phyloP scores from a whole-genome alignment of 2,888 invertebrate genomes.

The Eumerus sabulonum region DNA sequence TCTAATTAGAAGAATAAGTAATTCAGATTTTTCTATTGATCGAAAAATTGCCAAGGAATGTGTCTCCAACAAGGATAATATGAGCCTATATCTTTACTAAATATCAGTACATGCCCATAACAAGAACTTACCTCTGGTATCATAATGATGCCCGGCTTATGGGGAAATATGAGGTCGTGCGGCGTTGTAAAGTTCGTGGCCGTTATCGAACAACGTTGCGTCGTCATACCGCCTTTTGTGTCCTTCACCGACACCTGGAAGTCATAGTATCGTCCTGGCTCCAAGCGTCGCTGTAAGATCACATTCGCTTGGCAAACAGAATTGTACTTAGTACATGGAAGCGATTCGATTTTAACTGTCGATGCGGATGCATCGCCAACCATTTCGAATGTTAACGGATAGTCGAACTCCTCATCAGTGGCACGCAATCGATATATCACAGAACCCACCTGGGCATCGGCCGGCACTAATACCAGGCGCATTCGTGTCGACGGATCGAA shows the following conservation, averaged over 20 bases:
- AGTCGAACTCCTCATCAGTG: slow-evolving; percentile 92
- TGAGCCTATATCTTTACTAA: no score
- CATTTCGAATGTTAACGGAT: slow-evolving; percentile 90
- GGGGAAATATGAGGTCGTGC: slow-evolving; percentile 90
- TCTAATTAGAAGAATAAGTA: no score
- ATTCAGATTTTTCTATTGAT: no score
- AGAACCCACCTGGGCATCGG: slow-evolving; percentile 90
- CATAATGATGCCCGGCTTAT: slow-evolving; percentile 87
- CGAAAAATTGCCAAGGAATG: no score
- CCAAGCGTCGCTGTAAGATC: slow-evolving; percentile 86
- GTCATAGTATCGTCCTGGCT: slow-evolving; percentile 91
- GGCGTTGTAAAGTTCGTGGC: slow-evolving; percentile 92
- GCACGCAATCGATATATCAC: slow-evolving; percentile 93
- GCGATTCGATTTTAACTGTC: slow-evolving; percentile 87
- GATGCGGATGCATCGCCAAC: slow-evolving; percentile 87
- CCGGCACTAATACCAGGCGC: slow-evolving; percentile 89
- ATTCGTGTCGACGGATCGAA: slow-evolving; percentile 92
- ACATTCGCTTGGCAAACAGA: slow-evolving; percentile 94
- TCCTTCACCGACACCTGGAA: slow-evolving; percentile 87
- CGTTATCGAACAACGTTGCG: slow-evolving; percentile 88
- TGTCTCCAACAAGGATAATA: no score
- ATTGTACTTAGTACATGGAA: slow-evolving; percentile 92
- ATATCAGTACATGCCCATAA: no score
- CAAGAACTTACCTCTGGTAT: slow-evolving; percentile 84
- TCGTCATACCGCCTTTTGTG: slow-evolving; percentile 87